Base-by-base conservation (phyloP, 2,113 vertebrate species). In the Rhadina sibilatrix region DNA sequence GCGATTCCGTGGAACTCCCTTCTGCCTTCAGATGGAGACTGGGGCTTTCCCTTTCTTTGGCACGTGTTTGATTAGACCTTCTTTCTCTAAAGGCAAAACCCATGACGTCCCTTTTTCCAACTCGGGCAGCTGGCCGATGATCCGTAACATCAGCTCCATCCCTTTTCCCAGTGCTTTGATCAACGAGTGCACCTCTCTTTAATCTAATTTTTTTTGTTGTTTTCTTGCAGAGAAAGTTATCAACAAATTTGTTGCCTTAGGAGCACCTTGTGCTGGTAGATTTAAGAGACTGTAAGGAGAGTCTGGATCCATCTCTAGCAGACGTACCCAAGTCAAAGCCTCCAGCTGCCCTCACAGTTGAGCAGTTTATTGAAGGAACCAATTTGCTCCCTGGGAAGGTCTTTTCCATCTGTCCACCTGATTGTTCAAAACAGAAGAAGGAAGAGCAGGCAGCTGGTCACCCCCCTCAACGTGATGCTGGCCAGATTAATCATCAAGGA, bases 401-500 rank as follows among this genome's bases (percentile, higher is more conserved):
- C 31, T 28, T 63, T 81, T 83, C 94, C 86, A 92, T 94, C 92
- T 94, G 90, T 75, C 56, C 49, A 87, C 24, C 53, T 69, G 64
- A 60, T 90, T 89, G 57, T 75, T 81, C 86, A 87, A 65, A 94
- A 82, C 40, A 60, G 49, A 54, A 65, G 33, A 66, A 83, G n/a
- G 64, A 86, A 64, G 38, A 78, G 60, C 31, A 82, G 88, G 85
- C 80, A 92, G 60, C 72, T 90, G 87, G 33, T 56, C 69, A 77
- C 38, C 21, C 47, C 37, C 12, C 17, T 0, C 49, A 79, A 0
- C 21, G 44, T 68, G 83, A 42, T 83, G 44, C 70, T 93, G 75
- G 60, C 54, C 10, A 0, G 75, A 77, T 57, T 83, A 59, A 74
- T 50, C 68, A 74, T 19, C 0, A 0, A 82, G 87, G 53, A 46